Conservation (phyloP, 2,797 vertebrate species). For the Periparus ater region DNA sequence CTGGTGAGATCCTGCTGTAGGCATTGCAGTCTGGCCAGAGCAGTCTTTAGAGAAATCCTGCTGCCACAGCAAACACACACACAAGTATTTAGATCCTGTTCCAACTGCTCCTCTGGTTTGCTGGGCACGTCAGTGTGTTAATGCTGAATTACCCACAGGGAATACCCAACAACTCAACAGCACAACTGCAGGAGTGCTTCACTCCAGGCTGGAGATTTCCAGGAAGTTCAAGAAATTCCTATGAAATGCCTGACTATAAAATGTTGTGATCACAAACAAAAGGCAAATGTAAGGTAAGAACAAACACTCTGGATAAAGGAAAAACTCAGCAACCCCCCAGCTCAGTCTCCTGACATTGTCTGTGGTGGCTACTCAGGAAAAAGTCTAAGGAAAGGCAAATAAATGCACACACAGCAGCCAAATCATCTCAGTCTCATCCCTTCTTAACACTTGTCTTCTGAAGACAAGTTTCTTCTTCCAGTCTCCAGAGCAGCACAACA, state of each 20-base stretch:
- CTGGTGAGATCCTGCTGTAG: not conserved
- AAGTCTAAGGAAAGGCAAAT: not conserved
- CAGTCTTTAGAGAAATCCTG: conserved; percentile 12
- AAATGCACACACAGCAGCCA: not conserved
- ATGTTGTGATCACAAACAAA: not conserved
- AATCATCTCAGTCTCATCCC: not conserved
- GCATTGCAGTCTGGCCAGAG: conserved; percentile 25
- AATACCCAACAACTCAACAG: not conserved
- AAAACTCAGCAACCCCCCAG: not conserved
- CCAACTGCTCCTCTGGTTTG: not conserved
- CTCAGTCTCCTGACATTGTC: fast-evolving
- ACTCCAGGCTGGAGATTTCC: not conserved
- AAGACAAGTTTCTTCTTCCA: not conserved
- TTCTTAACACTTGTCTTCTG: not conserved
- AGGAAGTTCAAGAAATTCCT: not conserved
- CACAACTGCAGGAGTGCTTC: not conserved
- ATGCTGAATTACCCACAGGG: not conserved
- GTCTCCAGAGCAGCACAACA: not conserved
- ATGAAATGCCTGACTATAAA: not conserved
- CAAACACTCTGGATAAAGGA: not conserved
- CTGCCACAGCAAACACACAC: conserved; percentile 36
- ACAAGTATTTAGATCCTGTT: not conserved
- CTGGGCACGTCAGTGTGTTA: fast-evolving
- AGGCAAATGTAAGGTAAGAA: not conserved
- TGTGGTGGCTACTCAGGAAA: too few relatives aligned